Conservation (phyloP, 2,888 invertebrate genomes). For the Barypeithes pellucidus region DNA sequence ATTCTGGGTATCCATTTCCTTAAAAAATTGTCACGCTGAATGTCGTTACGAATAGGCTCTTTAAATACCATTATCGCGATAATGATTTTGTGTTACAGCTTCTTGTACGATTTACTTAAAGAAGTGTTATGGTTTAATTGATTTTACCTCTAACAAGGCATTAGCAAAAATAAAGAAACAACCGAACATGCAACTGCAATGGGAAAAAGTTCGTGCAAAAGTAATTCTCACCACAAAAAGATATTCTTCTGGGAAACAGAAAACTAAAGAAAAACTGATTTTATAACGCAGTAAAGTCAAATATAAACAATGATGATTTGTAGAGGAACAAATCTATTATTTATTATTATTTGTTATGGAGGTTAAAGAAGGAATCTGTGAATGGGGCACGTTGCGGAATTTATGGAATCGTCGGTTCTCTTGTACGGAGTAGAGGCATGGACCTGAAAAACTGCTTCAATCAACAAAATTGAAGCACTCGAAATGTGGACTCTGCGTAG, state of each 20-base stretch:
- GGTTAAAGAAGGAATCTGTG: not conserved
- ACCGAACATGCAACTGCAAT: not conserved
- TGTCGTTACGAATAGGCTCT: not conserved
- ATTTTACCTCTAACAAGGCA: not conserved
- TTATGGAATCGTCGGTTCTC: too few species aligned
- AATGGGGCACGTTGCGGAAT: too few species aligned
- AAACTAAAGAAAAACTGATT: not conserved
- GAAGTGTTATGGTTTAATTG: conserved; percentile 1
- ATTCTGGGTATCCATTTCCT: not conserved
- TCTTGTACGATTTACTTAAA: not conserved
- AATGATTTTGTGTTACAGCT: not conserved
- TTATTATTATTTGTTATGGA: too few species aligned
- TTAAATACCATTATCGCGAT: not conserved
- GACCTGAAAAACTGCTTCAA: too few species aligned
- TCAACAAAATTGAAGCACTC: too few species aligned
- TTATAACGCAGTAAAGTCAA: not conserved
- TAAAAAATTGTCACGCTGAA: not conserved
- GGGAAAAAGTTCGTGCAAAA: not conserved
- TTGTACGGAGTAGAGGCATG: too few species aligned
- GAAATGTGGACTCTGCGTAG: not conserved
- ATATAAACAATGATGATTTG: not conserved
- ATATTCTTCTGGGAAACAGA: not conserved
- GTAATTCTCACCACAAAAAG: not conserved
- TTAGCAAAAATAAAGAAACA: not conserved
- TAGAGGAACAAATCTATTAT: too few species aligned